These are phyloP conservation scores for Linnaemya vulpina DNA, from an alignment of 2,888 invertebrate genomes.

Conservation along the genomic window DNA sequence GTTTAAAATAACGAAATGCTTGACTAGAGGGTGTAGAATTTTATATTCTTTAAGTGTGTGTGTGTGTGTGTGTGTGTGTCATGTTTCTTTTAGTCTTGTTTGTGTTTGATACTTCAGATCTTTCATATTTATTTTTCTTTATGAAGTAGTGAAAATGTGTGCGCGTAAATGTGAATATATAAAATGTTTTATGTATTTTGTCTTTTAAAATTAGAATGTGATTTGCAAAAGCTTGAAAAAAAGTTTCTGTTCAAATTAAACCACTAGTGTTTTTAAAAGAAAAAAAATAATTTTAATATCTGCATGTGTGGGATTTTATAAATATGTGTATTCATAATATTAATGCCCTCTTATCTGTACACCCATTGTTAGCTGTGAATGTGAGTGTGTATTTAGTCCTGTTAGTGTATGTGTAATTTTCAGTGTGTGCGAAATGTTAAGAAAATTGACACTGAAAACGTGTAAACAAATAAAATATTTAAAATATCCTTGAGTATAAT, in stretches of 20 bases:
- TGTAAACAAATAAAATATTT: conserved; percentile 27
- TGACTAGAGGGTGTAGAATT: conserved; percentile 34
- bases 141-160: background rate
- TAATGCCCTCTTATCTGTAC: no score
- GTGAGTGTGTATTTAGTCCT: no score
- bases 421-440: background rate
- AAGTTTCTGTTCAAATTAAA: conserved; percentile 49
- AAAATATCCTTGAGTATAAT: conserved; percentile 3
- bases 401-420: no score
- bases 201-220: background rate
- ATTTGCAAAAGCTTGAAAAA: background rate
- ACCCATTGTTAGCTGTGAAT: no score
- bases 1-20: conserved; percentile 38
- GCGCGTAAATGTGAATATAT: background rate
- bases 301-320: background rate
- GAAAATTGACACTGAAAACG: background rate
- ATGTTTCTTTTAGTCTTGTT: background rate
- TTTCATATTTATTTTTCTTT: conserved; percentile 4
- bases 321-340: conserved; percentile 30
- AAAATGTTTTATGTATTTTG: background rate
- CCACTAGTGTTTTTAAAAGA: no score
- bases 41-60: conserved; percentile 14
- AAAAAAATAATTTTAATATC: background rate
- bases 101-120: background rate
- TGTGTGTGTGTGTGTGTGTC: no score